Conservation (phyloP, 2,113 vertebrate genomes). For the Indicator indicator region DNA sequence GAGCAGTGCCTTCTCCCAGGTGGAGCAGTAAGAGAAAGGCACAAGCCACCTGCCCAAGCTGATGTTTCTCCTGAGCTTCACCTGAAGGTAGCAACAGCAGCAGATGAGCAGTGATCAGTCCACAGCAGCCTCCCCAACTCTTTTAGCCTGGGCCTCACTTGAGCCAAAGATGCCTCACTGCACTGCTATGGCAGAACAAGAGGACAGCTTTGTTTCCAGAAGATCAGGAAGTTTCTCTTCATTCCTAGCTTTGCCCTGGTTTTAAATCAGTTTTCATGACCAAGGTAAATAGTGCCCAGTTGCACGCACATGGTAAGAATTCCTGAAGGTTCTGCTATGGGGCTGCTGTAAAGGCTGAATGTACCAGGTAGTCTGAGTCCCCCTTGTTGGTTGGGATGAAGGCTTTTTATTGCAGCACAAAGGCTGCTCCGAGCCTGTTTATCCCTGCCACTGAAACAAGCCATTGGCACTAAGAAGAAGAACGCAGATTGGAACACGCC, state of each 20-base stretch:
- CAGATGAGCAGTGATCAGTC: background rate
- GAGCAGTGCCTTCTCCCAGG: background rate
- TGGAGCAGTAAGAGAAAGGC: background rate
- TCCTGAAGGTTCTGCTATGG: background rate
- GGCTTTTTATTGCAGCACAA: background rate
- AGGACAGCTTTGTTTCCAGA: background rate
- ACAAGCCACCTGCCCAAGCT: background rate
- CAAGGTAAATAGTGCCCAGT: background rate
- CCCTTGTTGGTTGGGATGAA: fast-evolving
- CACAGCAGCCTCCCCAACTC: background rate
- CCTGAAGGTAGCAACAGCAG: background rate
- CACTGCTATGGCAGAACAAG: fast-evolving
- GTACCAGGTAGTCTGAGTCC: background rate
- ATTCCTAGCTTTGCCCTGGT: background rate
- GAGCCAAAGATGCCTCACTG: background rate
- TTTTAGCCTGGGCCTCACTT: background rate
- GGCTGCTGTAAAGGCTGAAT: background rate
- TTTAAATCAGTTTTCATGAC: background rate
- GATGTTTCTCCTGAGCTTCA: background rate
- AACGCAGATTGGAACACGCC: background rate
- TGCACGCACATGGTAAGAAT: fast-evolving
- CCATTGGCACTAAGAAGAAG: background rate
- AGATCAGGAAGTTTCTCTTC: background rate
- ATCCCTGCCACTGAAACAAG: background rate
- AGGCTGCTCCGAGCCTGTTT: background rate